Conservation (phyloP, 1,140 invertebrate species). For the Drosophila nannoptera region DNA sequence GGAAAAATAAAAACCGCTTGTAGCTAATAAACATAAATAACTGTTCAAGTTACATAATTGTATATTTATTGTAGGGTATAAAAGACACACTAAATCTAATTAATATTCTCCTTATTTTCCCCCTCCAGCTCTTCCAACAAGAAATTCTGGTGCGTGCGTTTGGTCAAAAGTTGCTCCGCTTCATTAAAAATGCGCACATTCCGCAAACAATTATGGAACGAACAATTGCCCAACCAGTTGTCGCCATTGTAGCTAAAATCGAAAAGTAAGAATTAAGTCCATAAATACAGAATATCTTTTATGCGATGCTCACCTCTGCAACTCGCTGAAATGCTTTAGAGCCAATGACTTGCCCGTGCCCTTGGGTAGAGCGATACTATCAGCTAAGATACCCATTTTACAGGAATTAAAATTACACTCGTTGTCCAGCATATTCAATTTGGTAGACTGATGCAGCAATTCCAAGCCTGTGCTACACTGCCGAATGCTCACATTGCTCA, state of each 20-base stretch:
- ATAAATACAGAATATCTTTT: neutral
- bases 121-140: conserved; percentile 49
- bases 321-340: conserved; percentile 41
- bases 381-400: conserved; percentile 54
- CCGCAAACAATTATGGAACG: conserved; percentile 44
- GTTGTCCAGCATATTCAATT: conserved; percentile 41
- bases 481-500: conserved; percentile 44
- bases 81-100: conserved; percentile 24
- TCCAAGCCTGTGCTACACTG: conserved; percentile 59
- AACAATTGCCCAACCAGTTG: conserved; percentile 51
- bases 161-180: conserved; percentile 49
- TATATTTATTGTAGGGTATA: conserved; percentile 13
- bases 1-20: neutral
- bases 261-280: neutral
- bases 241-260: conserved; percentile 49
- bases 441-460: conserved; percentile 39
- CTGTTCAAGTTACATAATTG: neutral
- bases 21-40: neutral
- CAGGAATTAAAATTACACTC: conserved; percentile 54
- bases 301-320: conserved; percentile 36
- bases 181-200: conserved; percentile 44
- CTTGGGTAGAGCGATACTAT: conserved; percentile 22
- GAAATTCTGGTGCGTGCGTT: conserved; percentile 45
- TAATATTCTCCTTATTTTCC: conserved; percentile 62
- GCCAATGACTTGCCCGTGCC: conserved; percentile 28